phyloP scores from a whole-genome alignment of 2,113 vertebrate genomes.

The Microcebus murinus region DNA sequence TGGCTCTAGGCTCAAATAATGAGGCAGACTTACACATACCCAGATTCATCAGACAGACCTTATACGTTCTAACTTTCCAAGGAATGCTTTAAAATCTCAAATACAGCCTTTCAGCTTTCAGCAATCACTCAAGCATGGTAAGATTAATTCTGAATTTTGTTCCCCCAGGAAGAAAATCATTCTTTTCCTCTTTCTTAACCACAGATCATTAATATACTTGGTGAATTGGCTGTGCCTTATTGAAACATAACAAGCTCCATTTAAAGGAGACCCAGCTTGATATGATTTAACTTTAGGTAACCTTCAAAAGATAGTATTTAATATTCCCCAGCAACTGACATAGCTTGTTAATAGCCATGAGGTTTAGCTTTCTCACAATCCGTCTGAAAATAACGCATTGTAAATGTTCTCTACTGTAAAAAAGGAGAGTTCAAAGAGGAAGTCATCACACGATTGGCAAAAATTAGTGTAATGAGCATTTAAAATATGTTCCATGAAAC shows the following conservation, averaged over 20 bases:
- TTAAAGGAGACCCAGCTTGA: conserved; percentile 42
- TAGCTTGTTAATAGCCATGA: not conserved
- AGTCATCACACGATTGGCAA: not conserved
- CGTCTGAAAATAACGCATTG: conserved; percentile 4
- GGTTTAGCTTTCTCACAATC: not conserved
- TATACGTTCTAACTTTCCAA: not conserved
- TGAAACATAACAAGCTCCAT: conserved; percentile 41
- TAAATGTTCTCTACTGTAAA: not conserved
- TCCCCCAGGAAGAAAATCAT: not conserved
- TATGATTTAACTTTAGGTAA: conserved; percentile 43
- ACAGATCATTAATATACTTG: conserved; percentile 59
- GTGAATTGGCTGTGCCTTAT: conserved; percentile 43
- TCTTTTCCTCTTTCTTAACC: conserved; percentile 66
- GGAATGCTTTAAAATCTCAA: conserved; percentile 10
- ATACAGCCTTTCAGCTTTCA: conserved; percentile 21
- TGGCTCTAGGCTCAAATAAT: not conserved
- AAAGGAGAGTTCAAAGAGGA: conserved; percentile 18
- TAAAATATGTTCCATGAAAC: not conserved
- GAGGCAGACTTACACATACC: not conserved
- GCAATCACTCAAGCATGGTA: conserved; percentile 50
- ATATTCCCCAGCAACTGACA: not conserved
- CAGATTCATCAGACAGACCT: not conserved
- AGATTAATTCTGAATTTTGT: conserved; percentile 63
- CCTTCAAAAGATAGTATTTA: conserved; percentile 12
- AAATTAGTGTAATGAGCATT: conserved; percentile 22